phyloP scores from a whole-genome alignment of 2,797 vertebrate species.

The Gymnothorax reevesii region DNA sequence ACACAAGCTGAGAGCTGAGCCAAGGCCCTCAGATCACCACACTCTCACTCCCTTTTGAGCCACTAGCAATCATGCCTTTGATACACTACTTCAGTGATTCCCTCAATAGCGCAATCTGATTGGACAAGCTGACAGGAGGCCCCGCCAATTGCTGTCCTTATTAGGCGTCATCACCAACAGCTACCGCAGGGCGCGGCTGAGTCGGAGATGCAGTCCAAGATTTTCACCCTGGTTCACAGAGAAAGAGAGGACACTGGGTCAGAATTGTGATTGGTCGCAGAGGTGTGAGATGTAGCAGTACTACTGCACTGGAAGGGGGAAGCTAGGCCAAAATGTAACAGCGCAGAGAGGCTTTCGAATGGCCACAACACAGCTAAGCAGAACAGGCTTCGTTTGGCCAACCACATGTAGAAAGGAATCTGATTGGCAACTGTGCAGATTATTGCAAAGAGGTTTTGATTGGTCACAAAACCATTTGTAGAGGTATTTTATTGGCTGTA shows the following conservation, averaged over 20 bases:
- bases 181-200: constrained; percentile 44
- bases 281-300: not conserved
- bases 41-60: not conserved
- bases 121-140: constrained; percentile 9
- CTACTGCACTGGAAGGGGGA: not conserved
- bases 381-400: not conserved
- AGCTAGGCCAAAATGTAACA: not conserved
- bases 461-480: too few relatives aligned
- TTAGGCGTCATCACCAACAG: constrained; percentile 58
- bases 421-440: not conserved
- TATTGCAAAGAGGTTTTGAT: not conserved
- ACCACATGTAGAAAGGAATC: not conserved
- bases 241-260: not conserved
- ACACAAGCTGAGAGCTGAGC: not conserved
- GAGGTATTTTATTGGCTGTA: too few relatives aligned
- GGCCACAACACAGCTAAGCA: not conserved
- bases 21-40: not conserved
- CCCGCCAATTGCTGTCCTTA: not conserved
- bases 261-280: not conserved
- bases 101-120: not conserved
- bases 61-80: not conserved
- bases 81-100: not conserved
- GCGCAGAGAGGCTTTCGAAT: not conserved
- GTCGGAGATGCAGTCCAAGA: constrained; percentile 50
- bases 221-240: constrained; percentile 47